phyloP scores from a whole-genome alignment of 2,113 vertebrate genomes.

The Ursus arctos region DNA sequence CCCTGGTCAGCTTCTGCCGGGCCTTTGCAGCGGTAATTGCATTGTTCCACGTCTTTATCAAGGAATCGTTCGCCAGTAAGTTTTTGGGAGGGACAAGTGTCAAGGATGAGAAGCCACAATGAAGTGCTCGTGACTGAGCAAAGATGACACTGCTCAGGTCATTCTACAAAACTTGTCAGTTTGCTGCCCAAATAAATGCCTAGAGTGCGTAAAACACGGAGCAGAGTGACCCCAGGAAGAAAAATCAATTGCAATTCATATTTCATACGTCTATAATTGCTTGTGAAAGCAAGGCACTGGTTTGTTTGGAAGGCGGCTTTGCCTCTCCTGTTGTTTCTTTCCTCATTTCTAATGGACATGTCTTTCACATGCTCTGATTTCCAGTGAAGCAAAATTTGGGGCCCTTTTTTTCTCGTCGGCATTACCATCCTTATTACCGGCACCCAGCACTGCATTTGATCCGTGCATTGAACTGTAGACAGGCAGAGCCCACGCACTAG shows the following conservation, averaged over 20 bases:
- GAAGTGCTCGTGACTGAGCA: slow-evolving; percentile 87
- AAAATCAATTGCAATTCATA: slow-evolving; percentile 96
- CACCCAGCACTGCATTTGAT: slow-evolving; percentile 56
- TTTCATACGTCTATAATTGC: slow-evolving; percentile 95
- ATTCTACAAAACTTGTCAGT: slow-evolving; percentile 89
- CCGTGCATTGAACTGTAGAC: slow-evolving; percentile 59
- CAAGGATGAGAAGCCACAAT: slow-evolving; percentile 86
- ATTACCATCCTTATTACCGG: slow-evolving; percentile 75
- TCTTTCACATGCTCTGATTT: slow-evolving; percentile 77
- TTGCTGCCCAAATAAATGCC: slow-evolving; percentile 92
- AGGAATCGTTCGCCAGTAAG: slow-evolving; percentile 78
- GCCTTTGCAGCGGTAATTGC: slow-evolving; percentile 86
- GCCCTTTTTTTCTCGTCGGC: slow-evolving; percentile 68
- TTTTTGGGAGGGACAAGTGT: slow-evolving; percentile 87
- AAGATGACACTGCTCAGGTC: slow-evolving; percentile 86
- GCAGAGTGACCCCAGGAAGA: slow-evolving; percentile 89
- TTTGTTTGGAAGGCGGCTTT: slow-evolving; percentile 84
- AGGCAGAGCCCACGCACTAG: neutral
- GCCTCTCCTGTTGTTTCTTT: slow-evolving; percentile 83
- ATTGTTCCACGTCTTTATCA: slow-evolving; percentile 84
- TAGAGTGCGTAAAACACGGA: slow-evolving; percentile 89
- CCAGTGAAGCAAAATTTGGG: slow-evolving; percentile 68
- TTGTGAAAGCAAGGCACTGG: slow-evolving; percentile 88
- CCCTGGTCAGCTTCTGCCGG: slow-evolving; percentile 80
- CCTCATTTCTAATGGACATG: slow-evolving; percentile 65